Evolutionary conservation across 2,113 vertebrate genomes (phyloP), one percentile per base, ranked within the genome.

Genomic region (Brachirus orientalis): DNA sequence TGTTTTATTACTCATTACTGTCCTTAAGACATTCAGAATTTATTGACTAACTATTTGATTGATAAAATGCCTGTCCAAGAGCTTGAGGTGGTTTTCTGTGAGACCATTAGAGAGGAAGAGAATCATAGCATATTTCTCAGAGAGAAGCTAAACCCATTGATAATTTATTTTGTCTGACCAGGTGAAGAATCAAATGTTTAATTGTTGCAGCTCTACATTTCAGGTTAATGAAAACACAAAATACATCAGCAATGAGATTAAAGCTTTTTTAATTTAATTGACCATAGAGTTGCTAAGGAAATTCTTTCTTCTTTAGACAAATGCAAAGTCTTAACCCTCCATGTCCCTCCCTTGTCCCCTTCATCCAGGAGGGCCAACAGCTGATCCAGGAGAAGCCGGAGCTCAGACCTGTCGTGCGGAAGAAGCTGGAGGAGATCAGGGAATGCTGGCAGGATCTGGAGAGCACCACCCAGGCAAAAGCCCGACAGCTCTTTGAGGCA

Each of bases 371-470:
- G 83, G 96, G 96, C 18, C 94, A 95, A 80, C 93, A 96, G 58
- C 92, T 97, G 70, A 95, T 96, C 50, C 93, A 93, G 77, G 96
- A 97, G 91, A 97, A 97, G 84, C 96, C 96, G 0, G 96, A 96
- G 87, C 88, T 98, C 81, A 93, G 94, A 0, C 80, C 89, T 0
- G 92, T 94, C 0, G 95, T 97, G 59, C 88, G 85, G 81, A 92
- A 84, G 88, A 95, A 97, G 81, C 87, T 98, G 84, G 93, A 91
- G 3, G 95, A 96, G 88, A 96, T 97, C 82, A 88, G 93, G 19
- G 95, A 95, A 82, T 96, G 96, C 82, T 97, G 96, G 96, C 90
- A 89, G 0, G 95, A 96, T 56, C 92, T 98, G 77, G 96, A 98
- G 89, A 94, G 92, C 85, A 94, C 93, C 59, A 95, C 96, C 0